Percentiles rank a stretch among this genome's conserved stretches.
Evolutionary conservation across 2,888 invertebrate species (phyloP).

Genomic region (Acrocera orbiculus): DNA sequence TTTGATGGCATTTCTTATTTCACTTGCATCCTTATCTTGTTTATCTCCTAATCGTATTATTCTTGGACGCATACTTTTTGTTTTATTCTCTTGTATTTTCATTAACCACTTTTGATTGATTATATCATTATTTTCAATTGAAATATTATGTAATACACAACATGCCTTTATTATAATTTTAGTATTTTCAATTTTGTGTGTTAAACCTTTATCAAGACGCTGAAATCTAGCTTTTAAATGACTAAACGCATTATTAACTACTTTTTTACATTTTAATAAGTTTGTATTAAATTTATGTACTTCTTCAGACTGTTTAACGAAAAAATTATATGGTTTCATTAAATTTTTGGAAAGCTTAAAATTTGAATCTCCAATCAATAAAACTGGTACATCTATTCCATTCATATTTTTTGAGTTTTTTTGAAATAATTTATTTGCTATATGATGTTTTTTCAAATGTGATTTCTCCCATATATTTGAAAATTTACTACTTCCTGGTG

Average conservation of each 20-base stretch:
- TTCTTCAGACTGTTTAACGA: background rate
- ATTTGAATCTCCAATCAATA: background rate
- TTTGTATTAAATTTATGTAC: background rate
- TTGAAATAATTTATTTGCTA: background rate
- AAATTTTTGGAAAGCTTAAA: background rate
- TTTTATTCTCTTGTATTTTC: background rate
- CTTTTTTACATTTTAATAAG: background rate
- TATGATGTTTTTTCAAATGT: background rate
- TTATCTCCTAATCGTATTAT: background rate
- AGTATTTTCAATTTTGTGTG: background rate
- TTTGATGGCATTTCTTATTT: background rate
- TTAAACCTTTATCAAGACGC: background rate
- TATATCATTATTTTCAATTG: no score
- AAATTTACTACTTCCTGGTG: slow-evolving; percentile 4
- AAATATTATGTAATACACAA: slow-evolving; percentile 1
- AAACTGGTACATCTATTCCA: background rate
- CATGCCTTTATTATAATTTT: background rate
- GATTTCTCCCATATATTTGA: slow-evolving; percentile 3
- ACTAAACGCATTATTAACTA: background rate
- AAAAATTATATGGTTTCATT: background rate
- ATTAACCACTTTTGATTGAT: background rate
- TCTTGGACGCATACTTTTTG: background rate
- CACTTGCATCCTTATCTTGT: background rate
- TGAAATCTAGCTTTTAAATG: slow-evolving; percentile 1
- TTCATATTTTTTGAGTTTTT: background rate